Base-by-base conservation (phyloP, 2,113 vertebrate species). In the Melanotaenia duboulayi region DNA sequence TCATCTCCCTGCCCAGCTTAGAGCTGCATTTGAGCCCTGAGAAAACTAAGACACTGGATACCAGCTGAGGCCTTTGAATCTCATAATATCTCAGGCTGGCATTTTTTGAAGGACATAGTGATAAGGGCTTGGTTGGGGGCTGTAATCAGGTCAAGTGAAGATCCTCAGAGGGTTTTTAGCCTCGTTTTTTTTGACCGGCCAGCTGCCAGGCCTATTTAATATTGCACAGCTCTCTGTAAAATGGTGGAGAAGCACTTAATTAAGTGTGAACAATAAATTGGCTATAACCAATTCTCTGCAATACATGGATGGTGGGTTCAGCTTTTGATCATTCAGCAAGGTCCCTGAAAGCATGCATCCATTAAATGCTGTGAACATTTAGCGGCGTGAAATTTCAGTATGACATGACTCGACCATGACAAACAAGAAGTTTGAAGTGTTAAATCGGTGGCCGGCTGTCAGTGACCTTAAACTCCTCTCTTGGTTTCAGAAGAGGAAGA, bases 221-320 rank as follows among this genome's bases (percentile, higher is more conserved):
- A 81, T 87, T 89, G 86, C 80, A 88, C 76, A 71, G 76, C 60
- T 68, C 65, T 71, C 66, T 70, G 80, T 63, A 70, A 83, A 86
- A 85, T 49, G 67, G 66, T 56, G 62, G 62, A 80, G 79, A 87
- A 71, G 68, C 74, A 71, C 81, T 78, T 87, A 87, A 91, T 91
- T 85, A 87, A 76, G 82, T 73, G 78, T 90, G 89, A 90, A 88
- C 87, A 88, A 85, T 82, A 90, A 81, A 89, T 81, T 81, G 87
- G 52, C 84, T 71, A 82, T 78, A 86, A 83, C 87, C 73, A 59
- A 82, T 75, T 82, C 73, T 71, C 61, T n/a, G 39, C 65, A 55
- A 64, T 12, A 12, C 61, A 37, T 66, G 65, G 69, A 55, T 23
- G 70, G 67, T 24, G 0, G 9, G 59, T 78, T 55, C 42, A 19